These are phyloP conservation scores for Emesis furor DNA, from an alignment of 2,888 invertebrate species.

Conservation along the genomic window DNA sequence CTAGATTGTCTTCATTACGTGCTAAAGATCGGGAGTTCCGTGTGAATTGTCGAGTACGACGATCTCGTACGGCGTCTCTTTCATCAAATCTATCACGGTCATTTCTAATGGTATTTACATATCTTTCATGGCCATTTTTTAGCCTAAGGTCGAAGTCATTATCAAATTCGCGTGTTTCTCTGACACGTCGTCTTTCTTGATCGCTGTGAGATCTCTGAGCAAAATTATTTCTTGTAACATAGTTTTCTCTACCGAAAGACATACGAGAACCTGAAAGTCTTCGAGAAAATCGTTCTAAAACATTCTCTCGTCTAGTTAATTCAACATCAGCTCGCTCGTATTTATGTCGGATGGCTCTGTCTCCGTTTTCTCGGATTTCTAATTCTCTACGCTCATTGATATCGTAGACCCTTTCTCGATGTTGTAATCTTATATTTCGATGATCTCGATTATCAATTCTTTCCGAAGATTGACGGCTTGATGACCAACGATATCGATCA, in stretches of 20 bases:
- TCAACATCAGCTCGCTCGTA: not conserved
- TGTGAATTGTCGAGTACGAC: not conserved
- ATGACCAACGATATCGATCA: slow-evolving; percentile 15
- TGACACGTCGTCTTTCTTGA: not conserved
- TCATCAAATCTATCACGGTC: not conserved
- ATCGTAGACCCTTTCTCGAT: not conserved
- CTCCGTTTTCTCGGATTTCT: not conserved
- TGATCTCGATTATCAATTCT: not conserved
- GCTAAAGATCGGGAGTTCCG: not conserved
- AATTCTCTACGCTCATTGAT: slow-evolving; percentile 5
- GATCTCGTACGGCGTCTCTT: not conserved
- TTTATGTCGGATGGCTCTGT: not conserved
- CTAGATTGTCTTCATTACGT: not conserved
- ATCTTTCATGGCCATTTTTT: not conserved
- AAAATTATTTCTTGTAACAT: not conserved
- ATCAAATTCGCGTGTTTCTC: not conserved
- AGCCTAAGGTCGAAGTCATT: not conserved
- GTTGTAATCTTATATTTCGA: not conserved
- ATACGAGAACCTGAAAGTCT: not conserved
- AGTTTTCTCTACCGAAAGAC: not conserved
- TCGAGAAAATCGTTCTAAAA: not conserved
- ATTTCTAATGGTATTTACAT: not conserved
- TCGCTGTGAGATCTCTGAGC: not conserved
- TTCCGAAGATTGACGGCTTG: not conserved
- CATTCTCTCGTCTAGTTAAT: not conserved